phyloP scores from a whole-genome alignment of 1,140 invertebrate species.

The Drosophila serrata region DNA sequence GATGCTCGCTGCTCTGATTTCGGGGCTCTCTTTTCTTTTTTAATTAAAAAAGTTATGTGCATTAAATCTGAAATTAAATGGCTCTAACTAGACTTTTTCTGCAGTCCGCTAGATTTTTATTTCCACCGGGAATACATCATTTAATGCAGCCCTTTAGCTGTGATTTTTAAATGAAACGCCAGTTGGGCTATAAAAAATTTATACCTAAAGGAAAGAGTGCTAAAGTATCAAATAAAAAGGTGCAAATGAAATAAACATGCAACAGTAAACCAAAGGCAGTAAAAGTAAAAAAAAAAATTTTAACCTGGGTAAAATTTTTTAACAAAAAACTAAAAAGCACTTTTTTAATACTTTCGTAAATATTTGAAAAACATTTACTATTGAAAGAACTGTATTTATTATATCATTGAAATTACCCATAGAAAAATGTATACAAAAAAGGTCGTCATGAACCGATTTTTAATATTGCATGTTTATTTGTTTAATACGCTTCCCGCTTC shows the following conservation, averaged over 20 bases:
- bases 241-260: slow-evolving; percentile 29
- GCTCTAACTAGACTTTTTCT: slow-evolving; percentile 45
- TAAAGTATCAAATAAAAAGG: slow-evolving; percentile 48
- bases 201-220: slow-evolving; percentile 32
- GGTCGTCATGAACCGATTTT: slow-evolving; percentile 40
- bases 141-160: slow-evolving; percentile 50
- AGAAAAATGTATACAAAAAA: slow-evolving; percentile 21
- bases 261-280: slow-evolving; percentile 25
- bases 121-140: slow-evolving; percentile 46
- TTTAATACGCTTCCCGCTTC: slow-evolving; percentile 11
- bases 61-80: slow-evolving; percentile 55
- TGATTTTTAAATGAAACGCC: slow-evolving; percentile 62
- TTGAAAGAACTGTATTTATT: neutral
- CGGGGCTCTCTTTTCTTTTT: slow-evolving; percentile 36
- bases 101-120: slow-evolving; percentile 20
- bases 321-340: slow-evolving; percentile 12
- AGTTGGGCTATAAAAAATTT: slow-evolving; percentile 56
- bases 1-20: slow-evolving; percentile 22
- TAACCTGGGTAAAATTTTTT: neutral
- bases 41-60: slow-evolving; percentile 74
- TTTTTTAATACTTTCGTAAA: neutral
- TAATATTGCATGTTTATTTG: slow-evolving; percentile 49
- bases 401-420: neutral
- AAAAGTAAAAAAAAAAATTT: neutral
- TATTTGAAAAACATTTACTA: neutral